Evolutionary conservation across 37 sponge, comb jelly and placozoan genomes (phyloP).

Genomic region (Geodia barretti): DNA sequence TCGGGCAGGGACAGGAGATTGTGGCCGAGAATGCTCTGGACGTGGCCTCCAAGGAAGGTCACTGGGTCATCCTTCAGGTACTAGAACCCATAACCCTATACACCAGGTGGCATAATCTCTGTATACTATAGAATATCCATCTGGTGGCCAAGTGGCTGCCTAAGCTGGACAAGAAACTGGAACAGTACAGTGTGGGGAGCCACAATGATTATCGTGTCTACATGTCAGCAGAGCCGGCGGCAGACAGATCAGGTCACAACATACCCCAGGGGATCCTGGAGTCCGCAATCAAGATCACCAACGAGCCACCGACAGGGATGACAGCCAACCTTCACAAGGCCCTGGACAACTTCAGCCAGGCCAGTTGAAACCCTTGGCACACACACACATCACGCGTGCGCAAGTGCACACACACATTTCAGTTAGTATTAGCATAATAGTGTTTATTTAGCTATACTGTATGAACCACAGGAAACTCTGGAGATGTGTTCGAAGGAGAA

Average conservation of each 20-base stretch:
- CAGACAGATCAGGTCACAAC: constrained; percentile 78
- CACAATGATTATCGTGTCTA: constrained; percentile 89
- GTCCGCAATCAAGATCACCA: constrained; percentile 97
- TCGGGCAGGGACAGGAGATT: constrained; percentile 98
- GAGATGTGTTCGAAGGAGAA: constrained; percentile 97
- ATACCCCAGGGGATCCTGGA: constrained; percentile 98
- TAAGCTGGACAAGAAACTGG: constrained; percentile 97
- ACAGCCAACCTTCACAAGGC: constrained; percentile 94
- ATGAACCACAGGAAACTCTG: constrained; percentile 82
- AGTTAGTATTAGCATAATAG: background rate
- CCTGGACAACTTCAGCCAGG: constrained; percentile 95
- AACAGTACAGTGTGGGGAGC: constrained; percentile 83
- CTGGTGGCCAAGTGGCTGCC: constrained; percentile 93
- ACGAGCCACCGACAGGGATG: constrained; percentile 99
- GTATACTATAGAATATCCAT: constrained; percentile 85
- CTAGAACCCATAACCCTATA: background rate
- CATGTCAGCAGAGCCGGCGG: constrained; percentile 99
- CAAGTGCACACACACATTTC: background rate
- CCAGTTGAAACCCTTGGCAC: background rate
- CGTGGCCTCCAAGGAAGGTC: constrained; percentile 90
- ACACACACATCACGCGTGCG: background rate
- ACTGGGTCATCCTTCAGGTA: constrained; percentile 96
- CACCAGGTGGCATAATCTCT: background rate
- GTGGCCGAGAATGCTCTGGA: constrained; percentile 97
- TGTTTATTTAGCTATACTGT: background rate